Percentiles rank a stretch among this genome's conserved stretches.
These are phyloP conservation scores for Ariopsis seemanni DNA, from an alignment of 2,113 vertebrate genomes.

Conservation along the genomic window DNA sequence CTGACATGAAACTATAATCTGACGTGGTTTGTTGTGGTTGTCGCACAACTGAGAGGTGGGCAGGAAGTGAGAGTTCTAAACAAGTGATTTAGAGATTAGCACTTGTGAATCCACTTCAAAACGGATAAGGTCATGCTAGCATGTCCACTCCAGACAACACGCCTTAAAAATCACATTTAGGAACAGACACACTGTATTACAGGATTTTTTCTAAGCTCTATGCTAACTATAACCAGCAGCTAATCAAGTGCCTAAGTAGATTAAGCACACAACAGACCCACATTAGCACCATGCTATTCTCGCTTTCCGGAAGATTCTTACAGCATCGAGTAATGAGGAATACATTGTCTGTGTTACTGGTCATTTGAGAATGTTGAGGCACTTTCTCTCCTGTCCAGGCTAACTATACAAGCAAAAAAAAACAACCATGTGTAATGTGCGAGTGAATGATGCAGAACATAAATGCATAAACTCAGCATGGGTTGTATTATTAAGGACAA, in stretches of 20 bases:
- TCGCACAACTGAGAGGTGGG: background rate
- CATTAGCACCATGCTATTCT: background rate
- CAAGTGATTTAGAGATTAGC: slow-evolving; percentile 34
- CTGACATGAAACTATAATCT: background rate
- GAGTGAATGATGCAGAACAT: background rate
- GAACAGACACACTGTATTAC: background rate
- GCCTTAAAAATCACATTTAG: background rate
- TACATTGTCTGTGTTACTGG: background rate
- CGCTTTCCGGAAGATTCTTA: background rate
- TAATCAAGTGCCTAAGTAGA: slow-evolving; percentile 11
- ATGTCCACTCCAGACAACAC: background rate
- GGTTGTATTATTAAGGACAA: background rate
- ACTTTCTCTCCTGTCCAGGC: background rate
- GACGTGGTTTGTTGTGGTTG: background rate
- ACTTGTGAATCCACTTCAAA: background rate
- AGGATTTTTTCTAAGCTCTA: slow-evolving; percentile 13
- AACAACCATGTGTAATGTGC: background rate
- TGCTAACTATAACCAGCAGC: slow-evolving; percentile 35
- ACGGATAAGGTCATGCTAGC: background rate
- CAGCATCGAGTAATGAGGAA: background rate
- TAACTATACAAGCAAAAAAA: background rate
- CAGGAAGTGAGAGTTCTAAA: background rate
- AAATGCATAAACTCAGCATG: background rate
- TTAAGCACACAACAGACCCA: background rate
- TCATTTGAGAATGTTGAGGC: background rate